These are phyloP conservation scores for Rhombomys opimus DNA, from an alignment of 2,113 vertebrate species.

Conservation along the genomic window DNA sequence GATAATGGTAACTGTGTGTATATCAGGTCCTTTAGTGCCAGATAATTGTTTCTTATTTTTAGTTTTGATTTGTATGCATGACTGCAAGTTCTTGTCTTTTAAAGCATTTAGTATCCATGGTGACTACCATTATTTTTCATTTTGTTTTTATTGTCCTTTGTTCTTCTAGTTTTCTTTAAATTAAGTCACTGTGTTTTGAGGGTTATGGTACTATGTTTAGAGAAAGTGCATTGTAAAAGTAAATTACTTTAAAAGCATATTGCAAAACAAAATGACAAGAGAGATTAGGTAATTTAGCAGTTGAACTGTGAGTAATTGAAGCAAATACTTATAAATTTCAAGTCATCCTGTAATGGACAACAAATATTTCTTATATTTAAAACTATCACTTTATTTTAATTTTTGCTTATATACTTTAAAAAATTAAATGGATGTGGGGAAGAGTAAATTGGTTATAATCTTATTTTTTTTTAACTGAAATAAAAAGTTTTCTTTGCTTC, in stretches of 20 bases:
- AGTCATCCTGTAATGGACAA: neutral
- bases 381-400: neutral
- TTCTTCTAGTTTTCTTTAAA: constrained; percentile 15
- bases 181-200: neutral
- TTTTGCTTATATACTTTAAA: neutral
- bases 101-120: neutral
- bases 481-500: neutral
- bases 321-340: constrained; percentile 17
- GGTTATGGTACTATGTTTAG: neutral
- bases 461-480: neutral
- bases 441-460: neutral
- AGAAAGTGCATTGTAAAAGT: constrained; percentile 3
- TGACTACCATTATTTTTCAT: neutral
- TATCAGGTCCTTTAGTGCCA: neutral
- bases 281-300: neutral
- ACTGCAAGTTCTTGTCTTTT: neutral
- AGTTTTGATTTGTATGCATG: neutral
- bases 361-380: constrained; percentile 50
- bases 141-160: neutral
- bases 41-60: neutral
- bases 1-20: neutral
- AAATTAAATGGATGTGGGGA: neutral
- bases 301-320: constrained; percentile 48
- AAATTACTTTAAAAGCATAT: neutral
- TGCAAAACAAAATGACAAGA: constrained; percentile 52